Conservation (phyloP, 2,888 invertebrate species). For the Aethes cnicana region DNA sequence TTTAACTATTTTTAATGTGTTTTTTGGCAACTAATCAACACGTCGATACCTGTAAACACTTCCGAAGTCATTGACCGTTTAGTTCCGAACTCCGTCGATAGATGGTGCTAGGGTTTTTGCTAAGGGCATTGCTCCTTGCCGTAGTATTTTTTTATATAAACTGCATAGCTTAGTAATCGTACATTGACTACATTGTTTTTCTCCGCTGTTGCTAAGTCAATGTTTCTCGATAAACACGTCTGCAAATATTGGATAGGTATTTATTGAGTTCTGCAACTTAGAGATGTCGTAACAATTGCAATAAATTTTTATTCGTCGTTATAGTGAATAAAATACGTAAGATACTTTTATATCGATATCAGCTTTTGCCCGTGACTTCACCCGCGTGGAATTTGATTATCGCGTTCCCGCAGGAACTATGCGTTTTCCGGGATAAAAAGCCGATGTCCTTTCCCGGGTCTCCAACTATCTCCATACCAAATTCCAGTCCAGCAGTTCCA, state of each 20-base stretch:
- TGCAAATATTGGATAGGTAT: background rate
- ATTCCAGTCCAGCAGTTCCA: no score
- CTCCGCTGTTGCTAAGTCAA: constrained; percentile 32
- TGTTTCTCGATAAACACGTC: constrained; percentile 13
- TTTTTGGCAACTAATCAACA: background rate
- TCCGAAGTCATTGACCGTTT: constrained; percentile 25
- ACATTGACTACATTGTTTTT: constrained; percentile 58
- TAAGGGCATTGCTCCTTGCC: constrained; percentile 22
- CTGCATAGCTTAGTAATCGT: constrained; percentile 59
- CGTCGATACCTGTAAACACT: background rate
- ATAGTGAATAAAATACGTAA: no score
- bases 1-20: background rate
- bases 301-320: no score
- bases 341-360: no score
- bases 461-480: no score
- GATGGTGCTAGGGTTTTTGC: constrained; percentile 53
- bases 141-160: constrained; percentile 25
- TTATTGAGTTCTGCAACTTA: no score
- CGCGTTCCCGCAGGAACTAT: no score
- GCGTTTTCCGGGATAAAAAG: no score
- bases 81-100: constrained; percentile 41
- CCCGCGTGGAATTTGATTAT: no score
- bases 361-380: no score
- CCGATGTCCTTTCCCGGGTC: no score
- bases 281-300: no score